phyloP scores from a whole-genome alignment of 2,797 vertebrate species.

The Dendrocincla fuliginosa region DNA sequence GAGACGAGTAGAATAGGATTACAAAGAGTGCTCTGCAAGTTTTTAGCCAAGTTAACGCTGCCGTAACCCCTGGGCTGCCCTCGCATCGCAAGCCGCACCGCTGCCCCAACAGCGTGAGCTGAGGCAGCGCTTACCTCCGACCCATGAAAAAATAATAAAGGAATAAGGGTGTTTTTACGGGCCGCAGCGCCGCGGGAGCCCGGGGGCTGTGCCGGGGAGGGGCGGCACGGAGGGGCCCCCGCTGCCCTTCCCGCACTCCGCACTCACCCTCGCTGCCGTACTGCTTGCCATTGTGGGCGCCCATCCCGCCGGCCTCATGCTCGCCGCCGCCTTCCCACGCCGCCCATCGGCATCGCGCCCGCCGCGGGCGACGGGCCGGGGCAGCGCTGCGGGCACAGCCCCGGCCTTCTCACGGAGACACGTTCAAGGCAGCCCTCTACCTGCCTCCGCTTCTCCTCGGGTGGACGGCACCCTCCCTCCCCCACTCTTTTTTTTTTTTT shows the following conservation, averaged over 20 bases:
- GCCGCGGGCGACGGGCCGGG: background rate
- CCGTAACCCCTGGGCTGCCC: background rate
- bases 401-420: background rate
- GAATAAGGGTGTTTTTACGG: background rate
- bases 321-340: constrained; percentile 69
- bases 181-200: background rate
- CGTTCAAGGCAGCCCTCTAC: background rate
- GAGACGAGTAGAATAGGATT: constrained; percentile 47
- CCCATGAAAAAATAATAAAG: background rate
- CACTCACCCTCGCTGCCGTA: constrained; percentile 96
- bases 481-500: background rate
- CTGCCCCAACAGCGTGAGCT: background rate
- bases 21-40: background rate
- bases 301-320: constrained; percentile 95
- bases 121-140: background rate
- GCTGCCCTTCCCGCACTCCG: background rate
- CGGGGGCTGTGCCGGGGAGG: no score
- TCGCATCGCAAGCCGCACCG: background rate
- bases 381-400: background rate
- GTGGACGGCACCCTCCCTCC: background rate
- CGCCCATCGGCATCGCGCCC: constrained; percentile 8
- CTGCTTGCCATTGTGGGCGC: constrained; percentile 97
- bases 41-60: background rate
- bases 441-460: background rate
- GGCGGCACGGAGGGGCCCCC: no score